Evolutionary conservation across 2,797 vertebrate genomes (phyloP).

Genomic region (Paedocypris micromegethes): DNA sequence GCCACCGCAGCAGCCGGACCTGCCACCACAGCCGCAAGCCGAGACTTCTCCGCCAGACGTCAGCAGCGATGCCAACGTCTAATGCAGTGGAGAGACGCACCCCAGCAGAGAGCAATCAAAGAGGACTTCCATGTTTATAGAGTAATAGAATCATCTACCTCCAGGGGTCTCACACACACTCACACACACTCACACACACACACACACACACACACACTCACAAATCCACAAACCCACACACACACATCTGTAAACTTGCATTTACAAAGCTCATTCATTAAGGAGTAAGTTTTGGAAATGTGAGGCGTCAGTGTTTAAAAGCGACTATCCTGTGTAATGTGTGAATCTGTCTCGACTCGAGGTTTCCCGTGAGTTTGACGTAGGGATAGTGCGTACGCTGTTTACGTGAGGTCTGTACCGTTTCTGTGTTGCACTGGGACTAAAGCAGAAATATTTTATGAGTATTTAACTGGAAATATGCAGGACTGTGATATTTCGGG

Average conservation of each 20-base stretch:
- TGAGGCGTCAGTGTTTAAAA: constrained; percentile 70
- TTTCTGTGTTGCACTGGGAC: constrained; percentile 68
- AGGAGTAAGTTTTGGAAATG: constrained; percentile 61
- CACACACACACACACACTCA: constrained; percentile 40
- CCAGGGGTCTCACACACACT: constrained; percentile 83
- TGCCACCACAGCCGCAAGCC: constrained; percentile 38
- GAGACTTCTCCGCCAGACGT: constrained; percentile 55
- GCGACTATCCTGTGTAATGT: constrained; percentile 59
- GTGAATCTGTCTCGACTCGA: constrained; percentile 38
- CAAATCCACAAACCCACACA: constrained; percentile 52
- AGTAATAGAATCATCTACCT: constrained; percentile 94
- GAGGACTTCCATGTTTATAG: constrained; percentile 87
- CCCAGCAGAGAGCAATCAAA: constrained; percentile 74
- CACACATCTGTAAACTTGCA: constrained; percentile 45
- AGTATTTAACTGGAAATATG: constrained; percentile 57
- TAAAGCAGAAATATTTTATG: constrained; percentile 63
- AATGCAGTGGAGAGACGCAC: constrained; percentile 59
- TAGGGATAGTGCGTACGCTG: constrained; percentile 38
- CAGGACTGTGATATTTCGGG: constrained; percentile 59
- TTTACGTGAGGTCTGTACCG: constrained; percentile 72
- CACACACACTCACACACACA: constrained; percentile 34
- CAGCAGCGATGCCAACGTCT: constrained; percentile 89
- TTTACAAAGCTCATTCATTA: constrained; percentile 20
- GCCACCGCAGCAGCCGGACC: constrained; percentile 39
- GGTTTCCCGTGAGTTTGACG: constrained; percentile 46